Evolutionary conservation across 2,113 vertebrate genomes (phyloP).

Genomic region (Oenanthe melanoleuca): DNA sequence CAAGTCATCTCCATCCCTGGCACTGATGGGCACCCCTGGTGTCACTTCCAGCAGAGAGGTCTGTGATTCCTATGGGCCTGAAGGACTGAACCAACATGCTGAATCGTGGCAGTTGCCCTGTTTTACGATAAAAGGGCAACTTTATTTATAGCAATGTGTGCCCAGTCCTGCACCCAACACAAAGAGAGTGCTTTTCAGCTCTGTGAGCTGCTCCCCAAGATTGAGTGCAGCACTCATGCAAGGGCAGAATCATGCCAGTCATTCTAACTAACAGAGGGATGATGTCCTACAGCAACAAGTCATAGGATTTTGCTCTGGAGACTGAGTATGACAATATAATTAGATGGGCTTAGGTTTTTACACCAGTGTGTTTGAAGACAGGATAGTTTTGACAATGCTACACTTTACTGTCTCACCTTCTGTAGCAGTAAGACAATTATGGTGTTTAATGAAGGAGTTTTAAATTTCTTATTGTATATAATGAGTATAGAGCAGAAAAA

Average conservation of each 20-base stretch:
- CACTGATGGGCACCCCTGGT: background rate
- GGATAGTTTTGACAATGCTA: accelerated
- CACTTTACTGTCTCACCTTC: background rate
- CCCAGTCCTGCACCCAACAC: background rate
- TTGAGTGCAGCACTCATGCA: accelerated
- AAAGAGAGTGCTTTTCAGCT: accelerated
- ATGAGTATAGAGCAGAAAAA: background rate
- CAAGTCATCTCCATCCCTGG: background rate
- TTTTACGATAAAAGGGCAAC: background rate
- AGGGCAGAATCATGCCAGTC: background rate
- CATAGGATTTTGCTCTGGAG: background rate
- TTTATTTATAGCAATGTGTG: background rate
- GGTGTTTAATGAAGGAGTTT: background rate
- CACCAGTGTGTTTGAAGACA: background rate
- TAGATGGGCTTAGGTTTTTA: background rate
- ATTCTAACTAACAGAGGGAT: background rate
- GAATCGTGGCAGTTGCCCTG: background rate
- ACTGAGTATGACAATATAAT: background rate
- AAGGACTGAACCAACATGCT: background rate
- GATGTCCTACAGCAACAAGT: background rate
- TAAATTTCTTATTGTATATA: background rate
- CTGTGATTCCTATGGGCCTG: background rate
- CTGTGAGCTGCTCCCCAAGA: background rate
- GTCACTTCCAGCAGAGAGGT: background rate
- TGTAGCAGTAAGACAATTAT: background rate